These are phyloP conservation scores for Pandemis heparana DNA, from an alignment of 2,888 invertebrate species.

Conservation along the genomic window DNA sequence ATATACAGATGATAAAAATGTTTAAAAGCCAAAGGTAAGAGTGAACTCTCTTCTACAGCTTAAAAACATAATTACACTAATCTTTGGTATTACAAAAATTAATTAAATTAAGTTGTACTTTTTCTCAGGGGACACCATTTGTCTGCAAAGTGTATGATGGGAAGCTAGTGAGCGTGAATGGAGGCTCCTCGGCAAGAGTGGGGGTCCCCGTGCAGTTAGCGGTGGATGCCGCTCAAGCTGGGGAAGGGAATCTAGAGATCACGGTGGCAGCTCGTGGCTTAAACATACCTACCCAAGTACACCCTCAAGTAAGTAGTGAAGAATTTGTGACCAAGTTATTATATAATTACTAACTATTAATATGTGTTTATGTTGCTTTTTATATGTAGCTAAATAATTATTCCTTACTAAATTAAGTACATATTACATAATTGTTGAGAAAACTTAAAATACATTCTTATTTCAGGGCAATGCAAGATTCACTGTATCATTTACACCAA, in stretches of 20 bases:
- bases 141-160: slow-evolving; percentile 97
- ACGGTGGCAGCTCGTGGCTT: slow-evolving; percentile 97
- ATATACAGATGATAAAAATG: too few species aligned
- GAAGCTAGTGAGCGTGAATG: slow-evolving; percentile 92
- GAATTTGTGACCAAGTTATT: too few species aligned
- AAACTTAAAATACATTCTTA: slow-evolving; percentile 27
- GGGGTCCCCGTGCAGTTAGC: slow-evolving; percentile 97
- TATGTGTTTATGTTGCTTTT: too few species aligned
- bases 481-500: slow-evolving; percentile 98
- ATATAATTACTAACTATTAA: too few species aligned
- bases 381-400: too few species aligned
- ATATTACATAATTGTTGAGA: neutral
- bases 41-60: too few species aligned
- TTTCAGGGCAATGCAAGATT: slow-evolving; percentile 89
- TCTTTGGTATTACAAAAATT: too few species aligned
- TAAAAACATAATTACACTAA: too few species aligned
- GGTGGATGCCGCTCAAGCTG: slow-evolving; percentile 98
- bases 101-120: neutral
- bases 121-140: slow-evolving; percentile 91
- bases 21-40: too few species aligned
- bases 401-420: too few species aligned
- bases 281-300: slow-evolving; percentile 98
- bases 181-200: slow-evolving; percentile 89
- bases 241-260: slow-evolving; percentile 98
- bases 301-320: slow-evolving; percentile 90